Evolutionary conservation across 2,888 invertebrate species (phyloP), one percentile per base, ranked within the genome.

Genomic region (Rhorus exstirpatorius): DNA sequence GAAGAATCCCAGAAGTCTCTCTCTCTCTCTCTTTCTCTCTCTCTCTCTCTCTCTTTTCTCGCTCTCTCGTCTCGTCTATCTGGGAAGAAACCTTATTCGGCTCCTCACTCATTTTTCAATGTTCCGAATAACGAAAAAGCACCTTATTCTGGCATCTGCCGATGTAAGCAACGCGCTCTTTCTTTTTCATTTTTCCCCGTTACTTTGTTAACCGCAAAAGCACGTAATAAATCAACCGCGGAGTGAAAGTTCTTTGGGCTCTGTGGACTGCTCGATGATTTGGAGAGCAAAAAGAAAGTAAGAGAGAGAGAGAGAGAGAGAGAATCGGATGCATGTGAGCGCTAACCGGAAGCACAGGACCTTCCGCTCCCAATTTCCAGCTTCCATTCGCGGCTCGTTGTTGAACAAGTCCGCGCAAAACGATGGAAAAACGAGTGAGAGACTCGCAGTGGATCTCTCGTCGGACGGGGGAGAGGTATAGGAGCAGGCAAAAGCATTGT

Each of bases 291-390:
- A 38, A 49, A 4, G 31, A 3, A 41, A 55, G 17, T 8, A 14
- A 26, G 31, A 38, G 19, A 60, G 44, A 46, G 61, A 60, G 14
- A 31, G 24, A 35, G 77, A 17, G 26, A 19, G 70, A 63, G 17
- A 51, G 21, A 65, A 38, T 24, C 12, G 17, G 24, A 31, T 17
- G 26, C 14, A 70, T n/a, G 21, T 60, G 21, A 55, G 53, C 12
- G 21, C 12, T 55, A 60, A 65, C 60, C 67, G 68, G 80, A 79
- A 58, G 72, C 74, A 71, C 58, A 46, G 74, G 78, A 74, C 68
- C 78, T 81, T 81, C 81, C 81, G 81, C 68, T 78, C 74, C 68
- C 81, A 78, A 81, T 77, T 78, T 55, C 63, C 78, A 81, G 74
- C 68, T 63, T 74, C 68, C 61, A 81, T 81, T 81, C 74, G 3